Base-by-base conservation (phyloP, 2,113 vertebrate genomes). In the Psephotus haematonotus region DNA sequence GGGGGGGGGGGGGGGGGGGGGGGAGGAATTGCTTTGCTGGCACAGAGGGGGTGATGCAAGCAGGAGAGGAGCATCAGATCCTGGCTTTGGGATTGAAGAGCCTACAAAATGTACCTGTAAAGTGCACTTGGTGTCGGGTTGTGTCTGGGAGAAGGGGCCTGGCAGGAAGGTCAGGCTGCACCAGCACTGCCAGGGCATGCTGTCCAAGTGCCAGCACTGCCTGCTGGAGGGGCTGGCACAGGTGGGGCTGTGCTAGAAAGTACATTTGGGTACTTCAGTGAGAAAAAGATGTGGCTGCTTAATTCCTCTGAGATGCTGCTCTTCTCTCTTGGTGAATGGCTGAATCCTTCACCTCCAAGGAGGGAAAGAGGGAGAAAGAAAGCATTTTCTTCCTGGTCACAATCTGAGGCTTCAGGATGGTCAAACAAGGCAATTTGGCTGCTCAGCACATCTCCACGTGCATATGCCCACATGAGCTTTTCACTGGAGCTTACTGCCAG, bases 371-470 rank as follows among this genome's bases (percentile, higher is more conserved):
- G 18, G 14, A 31, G 18, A 9, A 39, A 62, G 67, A 52, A 50
- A 1, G 4, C 9, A 2, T 69, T 83, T 94, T 65, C 53, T 43
- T 86, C 44, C 49, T 57, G 28, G 33, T 65, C 68, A 89, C 15
- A 55, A 81, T 16, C 11, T 62, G 55, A 86, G 49, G 20, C 41
- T 86, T 64, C 2, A 3, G 7, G 17, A 8, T 85, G 23, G 23
- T 55, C 23, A 46, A 90, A 68, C 13, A 46, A 85, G 29, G 59
- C 4, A 9, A 80, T 75, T 72, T n/a, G 52, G 44, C 25, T 79
- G 12, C n/a, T 67, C 69, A 43, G 22, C 11, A 49, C 8, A 43
- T 46, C 29, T 88, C 27, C 43, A 64, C 0, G 0, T 31, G 44
- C 9, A 4, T 20, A 4, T 16, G 49, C 72, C 50, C 64, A 86